Evolutionary conservation across 2,888 invertebrate species (phyloP).

Genomic region (Drosophila formosana): DNA sequence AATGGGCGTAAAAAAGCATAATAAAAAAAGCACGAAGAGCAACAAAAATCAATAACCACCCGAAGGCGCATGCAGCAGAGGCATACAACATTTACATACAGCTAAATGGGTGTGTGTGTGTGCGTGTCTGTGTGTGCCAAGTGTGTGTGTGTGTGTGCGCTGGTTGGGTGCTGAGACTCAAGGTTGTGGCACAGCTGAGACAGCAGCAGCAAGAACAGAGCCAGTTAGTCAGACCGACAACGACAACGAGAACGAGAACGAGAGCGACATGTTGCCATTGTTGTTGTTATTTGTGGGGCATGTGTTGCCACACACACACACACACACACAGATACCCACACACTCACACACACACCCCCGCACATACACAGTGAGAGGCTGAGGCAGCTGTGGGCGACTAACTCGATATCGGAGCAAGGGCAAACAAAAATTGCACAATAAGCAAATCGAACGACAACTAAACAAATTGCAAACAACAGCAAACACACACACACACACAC

Average conservation of each 20-base stretch:
- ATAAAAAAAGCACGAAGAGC: conserved; percentile 34
- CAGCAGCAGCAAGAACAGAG: conserved; percentile 38
- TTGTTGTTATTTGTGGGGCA: conserved; percentile 38
- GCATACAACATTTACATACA: conserved; percentile 31
- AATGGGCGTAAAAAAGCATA: conserved; percentile 8
- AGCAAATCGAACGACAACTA: conserved; percentile 53
- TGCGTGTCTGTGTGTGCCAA: conserved; percentile 16
- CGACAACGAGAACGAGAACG: not conserved
- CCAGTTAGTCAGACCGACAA: conserved; percentile 40
- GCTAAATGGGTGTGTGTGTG: conserved; percentile 6
- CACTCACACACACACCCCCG: not conserved
- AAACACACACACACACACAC: conserved; percentile 7
- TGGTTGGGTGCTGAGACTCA: conserved; percentile 40
- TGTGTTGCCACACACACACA: conserved; percentile 20
- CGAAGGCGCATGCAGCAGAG: conserved; percentile 44
- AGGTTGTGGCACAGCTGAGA: conserved; percentile 63
- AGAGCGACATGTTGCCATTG: conserved; percentile 4
- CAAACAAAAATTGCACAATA: conserved; percentile 64
- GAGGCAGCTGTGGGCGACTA: conserved; percentile 11
- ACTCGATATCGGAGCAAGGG: conserved; percentile 58
- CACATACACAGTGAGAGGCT: not conserved
- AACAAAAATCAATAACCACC: conserved; percentile 77
- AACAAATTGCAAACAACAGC: conserved; percentile 47
- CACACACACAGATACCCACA: conserved; percentile 3
- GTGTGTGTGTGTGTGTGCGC: conserved; percentile 32